Base-by-base conservation (phyloP, 2,113 vertebrate species). In the Gobius niger region DNA sequence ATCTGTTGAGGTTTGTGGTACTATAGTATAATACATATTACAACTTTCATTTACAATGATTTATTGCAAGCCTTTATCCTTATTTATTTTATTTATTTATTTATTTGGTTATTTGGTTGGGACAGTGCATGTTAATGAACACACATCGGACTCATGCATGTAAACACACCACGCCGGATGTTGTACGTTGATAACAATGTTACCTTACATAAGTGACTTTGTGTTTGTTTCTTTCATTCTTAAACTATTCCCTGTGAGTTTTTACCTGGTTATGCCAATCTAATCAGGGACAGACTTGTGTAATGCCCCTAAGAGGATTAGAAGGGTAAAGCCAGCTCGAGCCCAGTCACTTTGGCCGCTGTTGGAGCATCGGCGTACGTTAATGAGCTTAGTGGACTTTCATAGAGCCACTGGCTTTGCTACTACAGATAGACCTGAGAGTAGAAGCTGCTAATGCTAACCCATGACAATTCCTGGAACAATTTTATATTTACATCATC, bases 261-360 rank as follows among this genome's bases (percentile, higher is more conserved):
- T 84, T 88, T 76, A 74, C 73, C 76, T 79, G 78, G 47, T 76
- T 81, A 76, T 77, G 81, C 82, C 73, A 82, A 66, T 87, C 85
- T 87, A 82, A 91, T 91, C 86, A 88, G 77, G 90, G 85, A 85
- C 88, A 91, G 91, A 90, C 92, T 93, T 91, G 78, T 82, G 81
- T 92, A 93, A 93, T 91, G 65, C 90, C 76, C 42, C 68, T 92
- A 91, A 94, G 91, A 91, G 82, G 93, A 91, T 94, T 90, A 89
- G 62, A 24, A 83, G 68, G 72, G 70, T 83, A 91, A 91, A 90
- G 90, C 86, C 88, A 91, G 66, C 80, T 84, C 85, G 88, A 88
- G 81, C 70, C 76, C 75, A 86, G 86, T 87, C 83, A 80, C 83
- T 86, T 82, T 73, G 80, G 77, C 84, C 81, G 75, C 73, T 75